Conservation (phyloP, 1,140 invertebrate genomes). For the Brachionus manjavacas region DNA sequence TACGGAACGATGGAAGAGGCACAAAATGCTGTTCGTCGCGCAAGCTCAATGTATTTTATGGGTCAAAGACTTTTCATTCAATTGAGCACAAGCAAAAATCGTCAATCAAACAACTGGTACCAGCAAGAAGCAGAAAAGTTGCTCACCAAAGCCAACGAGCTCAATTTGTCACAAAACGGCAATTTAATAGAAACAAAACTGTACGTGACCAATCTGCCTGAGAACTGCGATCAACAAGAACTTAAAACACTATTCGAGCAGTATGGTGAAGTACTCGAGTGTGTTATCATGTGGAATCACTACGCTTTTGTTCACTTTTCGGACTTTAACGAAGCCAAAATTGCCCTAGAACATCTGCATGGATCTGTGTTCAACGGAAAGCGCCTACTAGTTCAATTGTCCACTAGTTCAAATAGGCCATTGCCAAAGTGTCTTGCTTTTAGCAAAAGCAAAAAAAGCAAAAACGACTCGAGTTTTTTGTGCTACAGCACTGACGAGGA, state of each 20-base stretch:
- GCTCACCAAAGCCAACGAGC: background rate
- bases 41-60: background rate
- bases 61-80: conserved; percentile 21
- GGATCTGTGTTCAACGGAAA: background rate
- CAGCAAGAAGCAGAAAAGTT: conserved; percentile 16
- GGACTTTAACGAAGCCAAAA: conserved; percentile 13
- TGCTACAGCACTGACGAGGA: background rate
- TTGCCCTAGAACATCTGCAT: conserved; percentile 13
- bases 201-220: background rate
- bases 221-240: conserved; percentile 7
- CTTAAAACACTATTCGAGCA: background rate
- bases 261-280: conserved; percentile 27
- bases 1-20: conserved; percentile 40
- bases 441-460: background rate
- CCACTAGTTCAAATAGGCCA: conserved; percentile 4
- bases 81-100: background rate
- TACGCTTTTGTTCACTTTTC: conserved; percentile 35
- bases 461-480: background rate
- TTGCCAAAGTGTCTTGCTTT: conserved; percentile 29
- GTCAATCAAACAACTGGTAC: conserved; percentile 15
- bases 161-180: background rate
- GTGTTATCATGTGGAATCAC: conserved; percentile 41
- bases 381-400: conserved; percentile 12
- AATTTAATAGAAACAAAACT: conserved; percentile 13
- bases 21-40: background rate